Base-by-base conservation (phyloP, 2,797 vertebrate species). In the Ctenosaura bakeri region DNA sequence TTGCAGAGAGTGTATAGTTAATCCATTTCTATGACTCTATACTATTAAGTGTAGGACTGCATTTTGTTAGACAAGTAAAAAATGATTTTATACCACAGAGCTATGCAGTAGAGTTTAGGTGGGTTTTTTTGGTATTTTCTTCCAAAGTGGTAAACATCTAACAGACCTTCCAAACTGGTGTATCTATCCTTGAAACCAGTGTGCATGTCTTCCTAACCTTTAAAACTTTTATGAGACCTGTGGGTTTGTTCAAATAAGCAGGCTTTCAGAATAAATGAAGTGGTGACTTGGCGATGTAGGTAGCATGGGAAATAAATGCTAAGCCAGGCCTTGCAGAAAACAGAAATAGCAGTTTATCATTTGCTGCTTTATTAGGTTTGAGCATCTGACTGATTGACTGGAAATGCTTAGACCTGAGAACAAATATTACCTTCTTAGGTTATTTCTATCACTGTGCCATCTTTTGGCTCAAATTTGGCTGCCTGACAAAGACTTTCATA, bases 181-280 rank as follows among this genome's bases (percentile, higher is more conserved):
- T 64, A 74, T 13, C 59, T 90, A 82, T 90, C 56, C 16, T 91
- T 92, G 69, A 83, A 95, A 90, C 38, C 46, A 89, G n/a, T 84
- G 26, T 62, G 24, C 38, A 81, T 50, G 4, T 52, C 66, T 74
- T 62, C 69, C 32, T 81, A 81, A 81, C 86, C 83, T 0, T 0
- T 35, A 71, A 87, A 73, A 54, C 87, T 83, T 94, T 93, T 94
- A 93, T 82, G 93, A 94, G 94, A 71, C 94, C 93, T 90, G 80
- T 66, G 93, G 90, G 91, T 93, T 90, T 66, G 89, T 88, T 91
- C 1, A 83, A 92, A 88, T 76, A 84, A 92, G 93, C 88, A 80
- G 62, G 91, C 94, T 96, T 96, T 95, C 90, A 88, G 81, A 95
- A 92, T 95, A 93, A 93, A 89, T 95, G 93, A 91, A 90, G 73